Conservation (phyloP, 2,113 vertebrate genomes). For the Eulemur macaco region DNA sequence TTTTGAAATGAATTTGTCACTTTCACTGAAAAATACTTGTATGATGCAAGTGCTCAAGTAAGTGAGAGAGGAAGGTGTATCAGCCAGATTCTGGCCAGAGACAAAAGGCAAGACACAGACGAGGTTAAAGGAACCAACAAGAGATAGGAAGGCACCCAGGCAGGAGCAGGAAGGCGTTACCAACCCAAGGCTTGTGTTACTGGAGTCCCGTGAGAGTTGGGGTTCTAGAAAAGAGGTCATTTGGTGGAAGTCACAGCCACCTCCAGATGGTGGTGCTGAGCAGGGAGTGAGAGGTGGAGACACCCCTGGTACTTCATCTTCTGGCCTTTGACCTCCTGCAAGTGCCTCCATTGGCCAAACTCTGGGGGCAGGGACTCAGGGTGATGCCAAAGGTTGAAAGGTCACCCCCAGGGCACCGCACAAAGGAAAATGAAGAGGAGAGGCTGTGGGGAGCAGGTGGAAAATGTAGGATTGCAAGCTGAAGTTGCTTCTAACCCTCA, state of each 20-base stretch:
- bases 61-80: background rate
- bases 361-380: background rate
- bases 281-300: background rate
- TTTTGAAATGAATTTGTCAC: background rate
- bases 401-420: too few species aligned
- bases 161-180: background rate
- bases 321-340: background rate
- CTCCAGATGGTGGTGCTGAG: background rate
- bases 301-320: background rate
- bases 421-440: background rate
- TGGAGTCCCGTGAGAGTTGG: accelerated
- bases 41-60: background rate
- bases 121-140: background rate
- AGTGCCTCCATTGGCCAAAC: background rate
- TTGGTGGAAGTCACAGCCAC: too few species aligned
- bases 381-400: too few species aligned
- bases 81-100: background rate
- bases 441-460: background rate
- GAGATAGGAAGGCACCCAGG: background rate
- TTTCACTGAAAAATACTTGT: background rate
- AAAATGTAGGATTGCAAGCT: too few species aligned
- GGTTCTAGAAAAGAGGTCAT: background rate
- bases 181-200: too few species aligned
- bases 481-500: background rate
- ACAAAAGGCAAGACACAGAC: background rate